Conservation (phyloP, 2,113 vertebrate species). For the Microtus pennsylvanicus region DNA sequence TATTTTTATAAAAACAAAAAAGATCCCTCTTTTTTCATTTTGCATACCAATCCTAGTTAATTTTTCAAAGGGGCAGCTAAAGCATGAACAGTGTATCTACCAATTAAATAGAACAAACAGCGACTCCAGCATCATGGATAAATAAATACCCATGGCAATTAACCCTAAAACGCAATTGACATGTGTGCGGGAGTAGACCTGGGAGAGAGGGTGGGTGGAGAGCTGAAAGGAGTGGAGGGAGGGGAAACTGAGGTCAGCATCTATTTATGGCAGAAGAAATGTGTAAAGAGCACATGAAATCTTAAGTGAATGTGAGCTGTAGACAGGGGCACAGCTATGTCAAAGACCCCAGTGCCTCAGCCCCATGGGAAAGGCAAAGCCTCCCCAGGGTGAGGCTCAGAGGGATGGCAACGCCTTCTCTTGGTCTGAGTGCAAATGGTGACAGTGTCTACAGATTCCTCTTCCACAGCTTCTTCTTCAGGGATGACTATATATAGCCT, state of each 20-base stretch:
- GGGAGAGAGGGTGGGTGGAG: accelerated
- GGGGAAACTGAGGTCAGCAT: background rate
- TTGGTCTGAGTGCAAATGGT: background rate
- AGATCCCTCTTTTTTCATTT: too few relatives aligned
- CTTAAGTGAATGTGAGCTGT: background rate
- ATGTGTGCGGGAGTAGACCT: background rate
- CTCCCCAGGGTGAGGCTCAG: background rate
- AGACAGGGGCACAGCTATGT: background rate
- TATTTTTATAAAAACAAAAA: too few relatives aligned
- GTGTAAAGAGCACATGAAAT: background rate
- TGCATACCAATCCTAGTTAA: too few relatives aligned
- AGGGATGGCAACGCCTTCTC: background rate
- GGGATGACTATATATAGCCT: background rate
- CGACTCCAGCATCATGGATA: background rate
- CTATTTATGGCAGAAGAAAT: background rate
- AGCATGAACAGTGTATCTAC: background rate
- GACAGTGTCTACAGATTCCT: background rate
- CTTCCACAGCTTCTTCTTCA: background rate
- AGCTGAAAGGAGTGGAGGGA: background rate
- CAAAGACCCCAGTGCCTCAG: background rate
- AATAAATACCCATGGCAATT: background rate
- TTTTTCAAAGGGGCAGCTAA: background rate
- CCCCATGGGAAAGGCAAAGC: background rate
- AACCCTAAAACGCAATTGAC: background rate
- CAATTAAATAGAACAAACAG: background rate